phyloP scores from a whole-genome alignment of 2,888 invertebrate genomes.

The Ommatoiulus sabulosus region DNA sequence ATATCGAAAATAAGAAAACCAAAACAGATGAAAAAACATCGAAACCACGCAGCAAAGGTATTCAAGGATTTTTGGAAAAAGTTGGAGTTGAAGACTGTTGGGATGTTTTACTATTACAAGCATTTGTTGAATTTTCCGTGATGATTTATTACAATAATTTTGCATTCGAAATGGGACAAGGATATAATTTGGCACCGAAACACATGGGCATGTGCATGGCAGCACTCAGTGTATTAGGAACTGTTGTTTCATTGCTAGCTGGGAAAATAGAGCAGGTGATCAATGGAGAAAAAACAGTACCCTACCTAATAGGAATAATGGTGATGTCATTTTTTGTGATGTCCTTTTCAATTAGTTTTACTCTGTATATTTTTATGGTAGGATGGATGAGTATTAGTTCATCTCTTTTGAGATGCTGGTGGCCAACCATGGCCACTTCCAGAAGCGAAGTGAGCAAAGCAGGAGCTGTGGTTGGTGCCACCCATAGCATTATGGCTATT shows the following conservation, averaged over 20 bases:
- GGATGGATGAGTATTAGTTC: not conserved
- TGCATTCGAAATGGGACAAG: not conserved
- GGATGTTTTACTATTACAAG: constrained; percentile 49
- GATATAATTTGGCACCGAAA: not conserved
- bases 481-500: constrained; percentile 49
- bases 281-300: no score
- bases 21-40: not conserved
- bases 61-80: not conserved
- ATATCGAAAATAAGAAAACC: not conserved
- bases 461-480: not conserved
- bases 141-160: constrained; percentile 20
- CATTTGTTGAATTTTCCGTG: not conserved
- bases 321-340: not conserved
- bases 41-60: not conserved
- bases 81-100: constrained; percentile 51
- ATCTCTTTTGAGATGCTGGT: constrained; percentile 20
- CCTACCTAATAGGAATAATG: not conserved
- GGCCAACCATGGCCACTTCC: constrained; percentile 7
- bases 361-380: not conserved
- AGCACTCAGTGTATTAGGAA: not conserved
- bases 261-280: no score
- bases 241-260: not conserved
- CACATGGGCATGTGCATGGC: constrained; percentile 21
- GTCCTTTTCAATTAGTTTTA: not conserved
- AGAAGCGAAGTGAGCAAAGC: constrained; percentile 47